A percentile compares a stretch with the other conserved stretches of the same genome.
Evolutionary conservation across 2,888 invertebrate species (phyloP).

Genomic region (Acleris holmiana): DNA sequence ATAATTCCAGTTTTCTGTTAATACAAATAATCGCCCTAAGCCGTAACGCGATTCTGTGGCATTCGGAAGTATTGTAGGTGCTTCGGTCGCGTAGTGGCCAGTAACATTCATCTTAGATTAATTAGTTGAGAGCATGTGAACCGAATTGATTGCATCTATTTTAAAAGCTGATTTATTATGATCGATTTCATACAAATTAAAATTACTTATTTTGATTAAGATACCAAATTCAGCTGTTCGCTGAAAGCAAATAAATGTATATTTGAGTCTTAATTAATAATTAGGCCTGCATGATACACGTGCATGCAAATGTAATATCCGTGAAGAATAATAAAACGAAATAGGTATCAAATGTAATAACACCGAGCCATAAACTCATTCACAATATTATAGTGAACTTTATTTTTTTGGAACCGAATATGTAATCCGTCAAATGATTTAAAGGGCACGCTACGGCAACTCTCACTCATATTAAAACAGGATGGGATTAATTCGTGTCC

Average conservation of each 20-base stretch:
- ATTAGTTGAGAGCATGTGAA: too few species aligned
- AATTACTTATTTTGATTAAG: too few species aligned
- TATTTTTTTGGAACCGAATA: conserved; percentile 69
- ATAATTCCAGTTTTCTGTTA: conserved; percentile 80
- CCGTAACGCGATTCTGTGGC: conserved; percentile 65
- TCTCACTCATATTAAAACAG: conserved; percentile 35
- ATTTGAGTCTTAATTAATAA: background rate
- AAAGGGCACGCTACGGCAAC: conserved; percentile 67
- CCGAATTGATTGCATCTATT: too few species aligned
- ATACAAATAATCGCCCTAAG: conserved; percentile 74
- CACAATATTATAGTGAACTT: conserved; percentile 64
- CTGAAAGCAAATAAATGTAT: too few species aligned
- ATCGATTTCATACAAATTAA: too few species aligned
- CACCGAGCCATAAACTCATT: conserved; percentile 68
- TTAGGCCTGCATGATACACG: conserved; percentile 4
- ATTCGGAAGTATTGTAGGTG: conserved; percentile 56
- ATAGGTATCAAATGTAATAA: conserved; percentile 64
- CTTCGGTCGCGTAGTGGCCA: too few species aligned
- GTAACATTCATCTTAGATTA: too few species aligned
- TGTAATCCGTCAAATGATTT: conserved; percentile 68
- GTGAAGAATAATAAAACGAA: conserved; percentile 46
- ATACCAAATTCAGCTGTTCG: too few species aligned
- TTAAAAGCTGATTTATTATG: too few species aligned
- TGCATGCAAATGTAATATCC: conserved; percentile 35
- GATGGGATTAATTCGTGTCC: background rate